Evolutionary conservation across 1,140 invertebrate genomes (phyloP).

Genomic region (Dinothrombium tinctorium): DNA sequence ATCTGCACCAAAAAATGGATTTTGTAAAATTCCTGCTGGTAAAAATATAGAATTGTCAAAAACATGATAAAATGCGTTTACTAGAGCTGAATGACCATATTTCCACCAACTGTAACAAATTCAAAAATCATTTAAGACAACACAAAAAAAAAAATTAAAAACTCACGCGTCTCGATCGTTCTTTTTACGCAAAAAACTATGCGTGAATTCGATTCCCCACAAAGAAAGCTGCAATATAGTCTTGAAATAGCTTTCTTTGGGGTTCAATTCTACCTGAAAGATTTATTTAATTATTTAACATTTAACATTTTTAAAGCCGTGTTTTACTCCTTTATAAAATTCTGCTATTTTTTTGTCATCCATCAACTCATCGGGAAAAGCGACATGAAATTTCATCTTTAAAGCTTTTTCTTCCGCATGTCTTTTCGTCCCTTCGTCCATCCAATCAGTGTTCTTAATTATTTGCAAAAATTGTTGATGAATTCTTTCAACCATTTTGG

Average conservation of each 20-base stretch:
- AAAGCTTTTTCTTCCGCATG: constrained; percentile 47
- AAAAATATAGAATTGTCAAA: constrained; percentile 28
- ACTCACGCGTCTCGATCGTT: too few relatives aligned
- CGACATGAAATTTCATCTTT: constrained; percentile 58
- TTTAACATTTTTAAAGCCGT: constrained; percentile 17
- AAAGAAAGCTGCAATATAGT: too few relatives aligned
- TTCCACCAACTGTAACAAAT: constrained; percentile 38
- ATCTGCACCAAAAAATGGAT: constrained; percentile 25
- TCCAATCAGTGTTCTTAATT: constrained; percentile 46
- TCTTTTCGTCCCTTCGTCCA: constrained; percentile 49
- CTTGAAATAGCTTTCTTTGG: too few relatives aligned
- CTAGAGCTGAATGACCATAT: constrained; percentile 28
- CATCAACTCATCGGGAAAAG: constrained; percentile 63
- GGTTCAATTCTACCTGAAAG: too few relatives aligned
- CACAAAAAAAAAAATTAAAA: too few relatives aligned
- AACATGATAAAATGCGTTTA: constrained; percentile 30
- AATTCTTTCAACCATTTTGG: constrained; percentile 61
- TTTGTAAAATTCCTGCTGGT: constrained; percentile 29
- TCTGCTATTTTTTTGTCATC: constrained; percentile 39
- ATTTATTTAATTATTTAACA: too few relatives aligned
- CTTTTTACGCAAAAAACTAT: constrained; percentile 39
- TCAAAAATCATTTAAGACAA: too few relatives aligned
- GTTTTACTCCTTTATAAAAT: constrained; percentile 39
- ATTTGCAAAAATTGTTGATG: constrained; percentile 49
- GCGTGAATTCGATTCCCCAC: constrained; percentile 27